Evolutionary conservation across 2,113 vertebrate genomes (phyloP).

Genomic region (Menura novaehollandiae): DNA sequence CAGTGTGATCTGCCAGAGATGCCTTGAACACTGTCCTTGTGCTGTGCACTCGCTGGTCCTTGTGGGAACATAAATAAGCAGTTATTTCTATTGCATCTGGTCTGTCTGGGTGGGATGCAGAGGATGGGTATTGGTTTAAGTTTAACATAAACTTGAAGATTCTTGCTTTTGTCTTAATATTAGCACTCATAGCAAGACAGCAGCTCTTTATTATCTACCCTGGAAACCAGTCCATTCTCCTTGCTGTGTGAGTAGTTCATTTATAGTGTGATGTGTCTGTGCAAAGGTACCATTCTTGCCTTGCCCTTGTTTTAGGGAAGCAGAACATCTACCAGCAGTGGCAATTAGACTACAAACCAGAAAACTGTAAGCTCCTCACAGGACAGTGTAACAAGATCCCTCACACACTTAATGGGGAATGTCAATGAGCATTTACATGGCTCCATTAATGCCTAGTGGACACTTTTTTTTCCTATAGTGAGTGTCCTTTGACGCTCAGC

Average conservation of each 20-base stretch:
- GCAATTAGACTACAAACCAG: neutral
- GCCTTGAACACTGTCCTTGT: neutral
- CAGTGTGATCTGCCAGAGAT: neutral
- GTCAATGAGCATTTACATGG: neutral
- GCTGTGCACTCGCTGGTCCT: neutral
- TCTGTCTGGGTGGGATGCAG: slow-evolving; percentile 6
- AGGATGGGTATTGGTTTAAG: neutral
- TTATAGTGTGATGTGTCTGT: neutral
- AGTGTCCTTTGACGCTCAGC: neutral
- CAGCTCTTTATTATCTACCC: neutral
- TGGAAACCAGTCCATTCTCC: neutral
- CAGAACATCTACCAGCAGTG: neutral
- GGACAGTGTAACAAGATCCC: neutral
- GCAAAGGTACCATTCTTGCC: neutral
- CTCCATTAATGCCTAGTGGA: neutral
- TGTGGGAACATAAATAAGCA: neutral
- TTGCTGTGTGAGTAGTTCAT: neutral
- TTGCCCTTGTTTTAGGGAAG: neutral
- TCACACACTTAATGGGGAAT: neutral
- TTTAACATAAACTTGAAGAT: neutral
- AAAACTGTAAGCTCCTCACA: neutral
- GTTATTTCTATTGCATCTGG: neutral
- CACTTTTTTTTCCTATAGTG: neutral
- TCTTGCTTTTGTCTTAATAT: neutral
- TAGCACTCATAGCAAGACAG: neutral